Evolutionary conservation across 2,888 invertebrate species (phyloP), one percentile per base, ranked within the genome.

Genomic region (Cotesia congregata): DNA sequence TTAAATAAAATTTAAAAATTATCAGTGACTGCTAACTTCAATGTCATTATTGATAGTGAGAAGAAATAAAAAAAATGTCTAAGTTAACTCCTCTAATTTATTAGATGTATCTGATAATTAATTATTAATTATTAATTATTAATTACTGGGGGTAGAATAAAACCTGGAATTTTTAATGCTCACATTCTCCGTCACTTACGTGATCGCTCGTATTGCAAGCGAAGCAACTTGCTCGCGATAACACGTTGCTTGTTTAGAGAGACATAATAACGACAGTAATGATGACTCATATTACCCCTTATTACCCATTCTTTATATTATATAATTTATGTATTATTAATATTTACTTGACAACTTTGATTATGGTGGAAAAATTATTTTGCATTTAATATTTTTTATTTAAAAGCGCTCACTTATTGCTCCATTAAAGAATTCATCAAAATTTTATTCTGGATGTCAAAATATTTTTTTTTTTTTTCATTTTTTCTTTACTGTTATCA

Each of bases 221-320:
- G 83, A 84, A 85, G 84, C 85, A 83, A 83, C 81, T 86, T 82
- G 79, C 76, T 79, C 65, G 80, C 81, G 84, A 85, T 86, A 85
- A 86, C 84, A 75, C 77, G 74, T 67, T 72, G 80, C 81, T 71
- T 83, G 81, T 85, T 86, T 83, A 83, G 84, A 83, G 83, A 83
- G 84, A 81, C 82, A 62, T 20, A 79, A 71, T 74, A 78, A 50
- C 67, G 67, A 64, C 50, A 67, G 30, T 60, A 30, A 50, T 65
- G 41, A 70, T 41, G 41, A 64, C 69, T 75, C 74, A 68, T 9
- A 68, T 68, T 41, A 68, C 68, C 41, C 50, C 40, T 68, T 41
- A 68, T 68, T 68, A 68, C 40, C 68, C 17, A 68, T 68, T 68
- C 68, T 15, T 17, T 41, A 41, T 40, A 4, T 67, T 40, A 67